These are phyloP conservation scores for Potamarius usumacintae DNA, from an alignment of 2,113 vertebrate species.

Conservation along the genomic window DNA sequence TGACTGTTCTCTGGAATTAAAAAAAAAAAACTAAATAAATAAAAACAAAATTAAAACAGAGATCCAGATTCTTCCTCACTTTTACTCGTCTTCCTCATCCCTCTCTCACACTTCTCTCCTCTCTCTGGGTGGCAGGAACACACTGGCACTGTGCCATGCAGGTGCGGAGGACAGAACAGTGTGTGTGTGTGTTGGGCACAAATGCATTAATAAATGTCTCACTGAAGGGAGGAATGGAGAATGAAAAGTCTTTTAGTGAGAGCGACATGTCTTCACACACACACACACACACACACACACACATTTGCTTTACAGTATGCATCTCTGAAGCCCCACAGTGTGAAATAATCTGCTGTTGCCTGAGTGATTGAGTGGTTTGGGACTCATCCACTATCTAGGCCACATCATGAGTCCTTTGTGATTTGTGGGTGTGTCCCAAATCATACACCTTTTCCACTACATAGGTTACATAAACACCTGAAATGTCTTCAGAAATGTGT, in stretches of 20 bases:
- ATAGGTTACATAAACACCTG: not conserved
- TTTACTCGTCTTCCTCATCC: not conserved
- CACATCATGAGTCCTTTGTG: too few relatives aligned
- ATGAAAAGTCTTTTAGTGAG: conserved; percentile 3
- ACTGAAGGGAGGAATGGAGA: conserved; percentile 4
- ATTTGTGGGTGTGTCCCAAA: not conserved
- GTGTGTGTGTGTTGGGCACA: conserved; percentile 1
- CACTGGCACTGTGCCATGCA: not conserved
- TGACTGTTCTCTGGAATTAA: too few relatives aligned
- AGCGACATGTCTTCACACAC: not conserved
- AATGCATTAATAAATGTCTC: conserved; percentile 39
- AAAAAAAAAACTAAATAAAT: too few relatives aligned
- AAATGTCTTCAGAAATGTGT: not conserved
- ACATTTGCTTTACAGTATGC: not conserved
- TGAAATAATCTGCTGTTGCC: not conserved
- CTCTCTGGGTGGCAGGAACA: conserved; percentile 28
- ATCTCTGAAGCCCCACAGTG: not conserved
- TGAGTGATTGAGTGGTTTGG: not conserved
- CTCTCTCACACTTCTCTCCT: conserved; percentile 10
- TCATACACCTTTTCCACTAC: not conserved
- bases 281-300: conserved; percentile 10
- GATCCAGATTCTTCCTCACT: not conserved
- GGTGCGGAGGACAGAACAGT: not conserved
- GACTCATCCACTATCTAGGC: not conserved
- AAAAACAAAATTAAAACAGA: too few relatives aligned